These are phyloP conservation scores for Pachypanchax playfairii DNA, from an alignment of 2,113 vertebrate genomes.

Conservation along the genomic window DNA sequence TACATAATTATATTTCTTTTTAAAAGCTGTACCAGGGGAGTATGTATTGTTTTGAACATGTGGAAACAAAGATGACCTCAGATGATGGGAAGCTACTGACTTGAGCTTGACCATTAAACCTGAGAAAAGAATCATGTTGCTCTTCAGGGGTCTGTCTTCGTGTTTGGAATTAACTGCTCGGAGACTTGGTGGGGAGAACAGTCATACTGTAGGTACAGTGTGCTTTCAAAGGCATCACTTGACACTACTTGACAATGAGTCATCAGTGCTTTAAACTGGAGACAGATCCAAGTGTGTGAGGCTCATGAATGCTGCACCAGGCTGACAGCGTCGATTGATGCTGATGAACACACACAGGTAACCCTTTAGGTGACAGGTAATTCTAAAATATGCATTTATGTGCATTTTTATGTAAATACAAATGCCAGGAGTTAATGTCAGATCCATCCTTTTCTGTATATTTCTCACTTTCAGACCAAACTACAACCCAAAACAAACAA, in stretches of 20 bases:
- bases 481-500: neutral
- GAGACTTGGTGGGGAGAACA: conserved; percentile 30
- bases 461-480: neutral
- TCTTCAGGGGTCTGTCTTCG: conserved; percentile 19
- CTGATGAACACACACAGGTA: too few relatives aligned
- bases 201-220: conserved; percentile 16
- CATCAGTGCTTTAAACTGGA: conserved; percentile 40
- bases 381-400: too few relatives aligned
- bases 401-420: neutral
- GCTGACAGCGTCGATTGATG: too few relatives aligned
- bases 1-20: too few relatives aligned
- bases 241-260: conserved; percentile 31
- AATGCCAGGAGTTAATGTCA: too few relatives aligned
- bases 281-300: conserved; percentile 17
- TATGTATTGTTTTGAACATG: too few relatives aligned
- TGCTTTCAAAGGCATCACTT: conserved; percentile 28
- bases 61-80: conserved; percentile 34
- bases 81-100: conserved; percentile 11
- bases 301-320: neutral
- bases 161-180: conserved; percentile 10
- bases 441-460: neutral
- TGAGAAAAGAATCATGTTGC: conserved; percentile 20
- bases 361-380: too few relatives aligned
- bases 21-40: too few relatives aligned
- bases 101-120: conserved; percentile 34